phyloP scores from a whole-genome alignment of 2,113 vertebrate species.

The Catharus bicknelli region DNA sequence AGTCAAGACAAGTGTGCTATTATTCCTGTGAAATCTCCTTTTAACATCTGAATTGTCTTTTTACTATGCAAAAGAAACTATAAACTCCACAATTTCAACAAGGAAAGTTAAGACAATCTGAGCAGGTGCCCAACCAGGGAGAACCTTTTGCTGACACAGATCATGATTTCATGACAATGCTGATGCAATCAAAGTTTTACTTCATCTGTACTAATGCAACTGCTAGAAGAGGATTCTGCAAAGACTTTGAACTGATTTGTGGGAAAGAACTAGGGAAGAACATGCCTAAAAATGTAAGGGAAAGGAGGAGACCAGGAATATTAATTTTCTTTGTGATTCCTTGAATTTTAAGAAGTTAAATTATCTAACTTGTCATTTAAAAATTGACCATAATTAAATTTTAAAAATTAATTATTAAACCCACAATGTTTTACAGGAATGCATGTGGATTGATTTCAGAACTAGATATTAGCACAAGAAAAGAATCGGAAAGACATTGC shows the following conservation, averaged over 20 bases:
- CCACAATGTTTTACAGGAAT: rapidly evolving
- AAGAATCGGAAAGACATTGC: not conserved
- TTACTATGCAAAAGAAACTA: not conserved
- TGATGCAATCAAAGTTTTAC: not conserved
- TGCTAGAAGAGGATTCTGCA: not conserved
- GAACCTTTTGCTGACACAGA: not conserved
- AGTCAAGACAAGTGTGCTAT: not conserved
- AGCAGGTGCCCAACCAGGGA: not conserved
- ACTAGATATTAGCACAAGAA: not conserved
- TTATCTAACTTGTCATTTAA: not conserved
- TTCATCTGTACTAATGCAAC: not conserved
- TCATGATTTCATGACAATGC: not conserved
- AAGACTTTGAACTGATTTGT: not conserved
- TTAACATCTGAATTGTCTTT: not conserved
- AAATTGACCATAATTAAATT: not conserved
- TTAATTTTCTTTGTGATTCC: not conserved
- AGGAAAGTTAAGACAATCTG: not conserved
- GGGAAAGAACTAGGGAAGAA: not conserved
- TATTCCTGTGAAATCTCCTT: not conserved
- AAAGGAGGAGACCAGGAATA: not conserved
- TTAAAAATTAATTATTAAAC: not conserved
- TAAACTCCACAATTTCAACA: not conserved
- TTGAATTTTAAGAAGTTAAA: not conserved
- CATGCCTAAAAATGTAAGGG: not conserved
- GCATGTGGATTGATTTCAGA: not conserved